Conservation (phyloP, 2,113 vertebrate species). For the Bos indicus region DNA sequence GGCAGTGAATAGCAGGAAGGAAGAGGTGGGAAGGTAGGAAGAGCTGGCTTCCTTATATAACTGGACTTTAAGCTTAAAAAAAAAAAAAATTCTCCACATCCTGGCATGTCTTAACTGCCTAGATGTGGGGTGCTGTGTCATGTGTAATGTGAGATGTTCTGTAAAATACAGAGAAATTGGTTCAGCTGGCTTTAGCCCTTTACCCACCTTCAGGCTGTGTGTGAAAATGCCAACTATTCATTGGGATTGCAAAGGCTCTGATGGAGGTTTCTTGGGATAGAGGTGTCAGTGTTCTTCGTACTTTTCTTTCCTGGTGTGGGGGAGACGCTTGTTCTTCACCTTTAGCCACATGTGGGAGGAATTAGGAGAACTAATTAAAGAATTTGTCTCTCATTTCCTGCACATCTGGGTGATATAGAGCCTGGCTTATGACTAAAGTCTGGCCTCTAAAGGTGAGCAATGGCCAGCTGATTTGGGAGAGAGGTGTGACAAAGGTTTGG, state of each 20-base stretch:
- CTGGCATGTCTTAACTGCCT: neutral
- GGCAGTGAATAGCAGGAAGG: neutral
- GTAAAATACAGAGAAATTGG: neutral
- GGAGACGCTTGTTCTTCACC: neutral
- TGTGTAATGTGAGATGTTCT: neutral
- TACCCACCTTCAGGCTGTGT: neutral
- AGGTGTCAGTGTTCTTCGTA: neutral
- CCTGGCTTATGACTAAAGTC: neutral
- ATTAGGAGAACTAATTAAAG: neutral
- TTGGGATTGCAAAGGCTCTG: neutral
- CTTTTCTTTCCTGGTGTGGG: neutral
- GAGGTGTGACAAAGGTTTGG: neutral
- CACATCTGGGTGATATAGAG: neutral
- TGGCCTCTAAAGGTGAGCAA: neutral
- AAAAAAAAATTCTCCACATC: neutral
- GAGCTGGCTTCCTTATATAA: neutral
- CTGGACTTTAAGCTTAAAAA: neutral
- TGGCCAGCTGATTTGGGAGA: neutral
- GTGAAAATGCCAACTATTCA: neutral
- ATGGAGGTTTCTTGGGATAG: neutral
- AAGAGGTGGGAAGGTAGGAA: neutral
- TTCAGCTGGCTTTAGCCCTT: neutral
- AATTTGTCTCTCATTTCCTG: neutral
- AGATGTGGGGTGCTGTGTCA: neutral
- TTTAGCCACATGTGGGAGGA: neutral